A percentile compares a stretch with the other conserved stretches of the same genome.
phyloP scores from a whole-genome alignment of 2,113 vertebrate species.

The Microtus richardsoni region DNA sequence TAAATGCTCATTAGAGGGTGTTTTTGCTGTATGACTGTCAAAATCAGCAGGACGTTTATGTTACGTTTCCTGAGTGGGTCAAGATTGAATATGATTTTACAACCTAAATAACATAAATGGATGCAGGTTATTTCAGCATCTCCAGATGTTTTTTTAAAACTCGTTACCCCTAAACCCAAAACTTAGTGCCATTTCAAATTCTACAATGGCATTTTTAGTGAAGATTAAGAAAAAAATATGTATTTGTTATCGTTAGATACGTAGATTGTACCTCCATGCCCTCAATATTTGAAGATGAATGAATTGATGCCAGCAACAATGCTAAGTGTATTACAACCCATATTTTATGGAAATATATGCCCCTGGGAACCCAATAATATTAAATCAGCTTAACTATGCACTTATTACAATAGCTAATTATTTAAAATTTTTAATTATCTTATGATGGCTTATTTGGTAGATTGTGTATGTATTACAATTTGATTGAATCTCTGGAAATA shows the following conservation, averaged over 20 bases:
- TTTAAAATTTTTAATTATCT: conserved; percentile 66
- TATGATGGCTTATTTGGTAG: conserved; percentile 63
- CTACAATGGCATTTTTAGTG: conserved; percentile 80
- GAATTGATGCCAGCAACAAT: not conserved
- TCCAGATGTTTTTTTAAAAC: conserved; percentile 90
- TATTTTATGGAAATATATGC: conserved; percentile 48
- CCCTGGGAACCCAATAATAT: not conserved
- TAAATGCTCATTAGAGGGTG: conserved; percentile 93
- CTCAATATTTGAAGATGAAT: not conserved
- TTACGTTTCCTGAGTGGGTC: conserved; percentile 92
- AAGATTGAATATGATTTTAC: conserved; percentile 93
- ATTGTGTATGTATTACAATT: conserved; percentile 23
- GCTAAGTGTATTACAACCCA: not conserved
- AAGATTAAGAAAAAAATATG: conserved; percentile 73
- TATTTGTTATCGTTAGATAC: conserved; percentile 66
- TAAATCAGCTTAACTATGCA: conserved; percentile 62
- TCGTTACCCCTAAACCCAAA: conserved; percentile 84
- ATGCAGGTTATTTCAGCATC: conserved; percentile 91
- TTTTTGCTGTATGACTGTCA: conserved; percentile 92
- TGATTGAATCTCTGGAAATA: conserved; percentile 71
- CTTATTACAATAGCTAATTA: conserved; percentile 74
- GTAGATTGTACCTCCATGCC: conserved; percentile 45
- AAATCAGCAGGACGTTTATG: conserved; percentile 92
- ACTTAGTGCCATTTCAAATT: conserved; percentile 87
- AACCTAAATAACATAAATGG: conserved; percentile 91